Conservation (phyloP, 2,888 invertebrate genomes). For the Siphlonurus alternatus region DNA sequence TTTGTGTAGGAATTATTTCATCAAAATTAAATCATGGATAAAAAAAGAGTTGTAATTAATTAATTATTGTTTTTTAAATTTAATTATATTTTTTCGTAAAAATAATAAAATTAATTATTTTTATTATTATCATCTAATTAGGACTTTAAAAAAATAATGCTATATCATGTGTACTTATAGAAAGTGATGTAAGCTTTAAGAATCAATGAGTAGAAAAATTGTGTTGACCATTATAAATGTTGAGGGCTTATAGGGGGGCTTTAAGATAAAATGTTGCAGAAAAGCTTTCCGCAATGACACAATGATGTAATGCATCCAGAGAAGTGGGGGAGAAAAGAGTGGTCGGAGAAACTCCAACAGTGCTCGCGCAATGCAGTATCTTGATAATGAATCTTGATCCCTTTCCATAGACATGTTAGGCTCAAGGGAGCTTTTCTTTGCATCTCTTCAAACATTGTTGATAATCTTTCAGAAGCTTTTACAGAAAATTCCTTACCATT, state of each 20-base stretch:
- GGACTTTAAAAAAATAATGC: no score
- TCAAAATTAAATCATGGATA: no score
- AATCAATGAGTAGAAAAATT: neutral
- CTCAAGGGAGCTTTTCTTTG: neutral
- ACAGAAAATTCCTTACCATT: neutral
- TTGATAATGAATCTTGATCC: neutral
- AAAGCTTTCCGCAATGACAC: neutral
- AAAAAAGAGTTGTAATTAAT: no score
- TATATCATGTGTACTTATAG: no score
- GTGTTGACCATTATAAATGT: neutral
- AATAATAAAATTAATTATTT: no score
- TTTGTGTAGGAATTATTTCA: no score
- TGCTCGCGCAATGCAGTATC: neutral
- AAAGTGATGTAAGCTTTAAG: no score
- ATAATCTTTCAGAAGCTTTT: neutral
- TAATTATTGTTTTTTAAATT: no score
- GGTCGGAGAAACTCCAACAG: neutral
- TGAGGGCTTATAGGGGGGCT: neutral
- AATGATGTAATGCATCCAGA: neutral
- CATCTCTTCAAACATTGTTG: neutral
- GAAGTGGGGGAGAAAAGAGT: neutral
- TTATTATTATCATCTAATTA: no score
- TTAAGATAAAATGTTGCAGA: neutral
- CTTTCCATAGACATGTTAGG: neutral
- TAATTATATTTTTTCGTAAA: no score